These are phyloP conservation scores for Chlorocebus sabaeus DNA, from an alignment of 2,113 vertebrate genomes.

Conservation along the genomic window DNA sequence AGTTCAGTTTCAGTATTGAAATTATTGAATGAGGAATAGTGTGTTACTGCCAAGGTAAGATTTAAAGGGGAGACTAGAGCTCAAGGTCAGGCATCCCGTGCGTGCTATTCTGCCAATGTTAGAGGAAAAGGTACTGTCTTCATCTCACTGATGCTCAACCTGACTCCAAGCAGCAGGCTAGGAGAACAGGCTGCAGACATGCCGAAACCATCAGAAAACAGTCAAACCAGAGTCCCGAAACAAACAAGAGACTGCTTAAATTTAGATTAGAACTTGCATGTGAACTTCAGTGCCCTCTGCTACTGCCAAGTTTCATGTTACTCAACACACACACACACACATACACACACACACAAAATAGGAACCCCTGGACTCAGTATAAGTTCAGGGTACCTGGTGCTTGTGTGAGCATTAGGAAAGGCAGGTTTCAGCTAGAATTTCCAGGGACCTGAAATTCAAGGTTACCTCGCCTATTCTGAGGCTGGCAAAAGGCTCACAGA, in stretches of 20 bases:
- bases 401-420: background rate
- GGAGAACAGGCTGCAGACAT: background rate
- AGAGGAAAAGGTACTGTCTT: background rate
- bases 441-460: conserved; percentile 31
- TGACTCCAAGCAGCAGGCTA: background rate
- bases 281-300: conserved; percentile 34
- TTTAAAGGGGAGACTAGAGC: background rate
- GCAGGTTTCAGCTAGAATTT: conserved; percentile 30
- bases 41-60: background rate
- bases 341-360: background rate
- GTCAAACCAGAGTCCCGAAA: background rate
- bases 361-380: background rate
- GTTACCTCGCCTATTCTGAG: background rate
- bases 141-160: background rate
- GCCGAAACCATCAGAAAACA: background rate
- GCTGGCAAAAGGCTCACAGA: background rate
- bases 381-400: background rate
- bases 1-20: background rate
- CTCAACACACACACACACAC: background rate
- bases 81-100: background rate
- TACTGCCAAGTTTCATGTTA: conserved; percentile 41
- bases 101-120: background rate
- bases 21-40: background rate
- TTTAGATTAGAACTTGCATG: background rate
- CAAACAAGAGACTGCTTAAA: background rate